Percentiles rank a stretch among this genome's conserved stretches.
phyloP scores from a whole-genome alignment of 2,888 invertebrate genomes.

The Oligia latruncula region DNA sequence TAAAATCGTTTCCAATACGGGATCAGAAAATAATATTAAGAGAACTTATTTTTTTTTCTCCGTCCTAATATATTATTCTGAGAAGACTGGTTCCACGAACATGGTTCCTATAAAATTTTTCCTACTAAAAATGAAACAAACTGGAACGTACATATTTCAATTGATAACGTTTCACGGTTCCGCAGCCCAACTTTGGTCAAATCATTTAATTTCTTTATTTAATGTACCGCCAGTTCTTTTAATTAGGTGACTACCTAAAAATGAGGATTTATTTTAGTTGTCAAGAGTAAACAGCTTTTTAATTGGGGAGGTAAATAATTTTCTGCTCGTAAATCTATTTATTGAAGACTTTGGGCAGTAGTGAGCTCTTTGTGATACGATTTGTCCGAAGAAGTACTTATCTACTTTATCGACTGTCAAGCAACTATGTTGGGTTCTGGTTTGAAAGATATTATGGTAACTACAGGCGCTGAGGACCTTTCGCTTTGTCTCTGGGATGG shows the following conservation, averaged over 20 bases:
- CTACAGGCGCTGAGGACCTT: background rate
- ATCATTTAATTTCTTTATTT: constrained; percentile 16
- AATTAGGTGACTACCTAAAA: background rate
- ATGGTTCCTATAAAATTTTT: background rate
- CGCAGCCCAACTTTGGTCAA: background rate
- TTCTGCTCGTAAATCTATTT: background rate
- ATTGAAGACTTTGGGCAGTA: background rate
- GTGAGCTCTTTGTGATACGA: background rate
- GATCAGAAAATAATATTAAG: background rate
- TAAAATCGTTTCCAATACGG: background rate
- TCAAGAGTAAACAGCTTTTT: background rate
- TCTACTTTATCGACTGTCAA: background rate
- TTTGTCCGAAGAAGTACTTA: background rate
- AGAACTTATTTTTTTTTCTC: too few relatives aligned
- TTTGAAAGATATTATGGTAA: background rate
- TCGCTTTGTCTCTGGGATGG: background rate
- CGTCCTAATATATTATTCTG: background rate
- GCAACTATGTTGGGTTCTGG: background rate
- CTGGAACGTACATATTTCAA: constrained; percentile 11
- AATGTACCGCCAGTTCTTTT: constrained; percentile 7
- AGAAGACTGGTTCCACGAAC: background rate
- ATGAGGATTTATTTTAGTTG: background rate
- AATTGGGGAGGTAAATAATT: constrained; percentile 4
- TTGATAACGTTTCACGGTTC: constrained; percentile 15
- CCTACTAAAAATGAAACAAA: background rate